Evolutionary conservation across 2,888 invertebrate genomes (phyloP), one percentile per base, ranked within the genome.

Genomic region (Napeogenes inachia): DNA sequence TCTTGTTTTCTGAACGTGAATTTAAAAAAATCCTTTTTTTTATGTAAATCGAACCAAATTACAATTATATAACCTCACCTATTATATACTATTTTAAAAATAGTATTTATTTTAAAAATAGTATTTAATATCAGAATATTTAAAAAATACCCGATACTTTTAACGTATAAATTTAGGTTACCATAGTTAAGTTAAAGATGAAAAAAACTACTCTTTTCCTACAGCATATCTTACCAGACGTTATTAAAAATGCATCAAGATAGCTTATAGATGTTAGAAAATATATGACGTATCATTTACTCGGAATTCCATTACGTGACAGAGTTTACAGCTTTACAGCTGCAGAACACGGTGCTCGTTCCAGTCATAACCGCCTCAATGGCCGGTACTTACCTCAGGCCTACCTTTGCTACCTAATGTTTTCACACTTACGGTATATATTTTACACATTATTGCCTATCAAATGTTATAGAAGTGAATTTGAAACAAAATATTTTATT

Each of bases 281-380:
- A 50, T 50, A 12, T 50, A 50, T 10, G 12, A 21, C 10, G 50
- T 50, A 50, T 47, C 47, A 47, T 50, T 50, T 30, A 50, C 50
- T 30, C 30, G 30, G 50, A 21, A 68, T 70, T 71, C 71, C 73
- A 75, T 75, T 78, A 78, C 72, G 71, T 71, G 71, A 72, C 72
- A 70, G 72, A 75, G 74, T 75, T 76, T 75, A 75, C 74, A 75
- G 67, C 68, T 68, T 76, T 75, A 75, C 74, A 75, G 67, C 68
- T 68, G 70, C 70, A 69, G 72, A 73, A 73, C 76, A 73, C 74
- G 68, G 73, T 77, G 73, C 70, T 68, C 73, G 69, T 72, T 75
- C 74, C 71, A 76, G 74, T 73, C 75, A 75, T 76, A 79, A 77
- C 79, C 77, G 77, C 74, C 78, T 76, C 70, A 73, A 73, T 73